Base-by-base conservation (phyloP, 2,113 vertebrate genomes). In the Dolichotis patagonum region DNA sequence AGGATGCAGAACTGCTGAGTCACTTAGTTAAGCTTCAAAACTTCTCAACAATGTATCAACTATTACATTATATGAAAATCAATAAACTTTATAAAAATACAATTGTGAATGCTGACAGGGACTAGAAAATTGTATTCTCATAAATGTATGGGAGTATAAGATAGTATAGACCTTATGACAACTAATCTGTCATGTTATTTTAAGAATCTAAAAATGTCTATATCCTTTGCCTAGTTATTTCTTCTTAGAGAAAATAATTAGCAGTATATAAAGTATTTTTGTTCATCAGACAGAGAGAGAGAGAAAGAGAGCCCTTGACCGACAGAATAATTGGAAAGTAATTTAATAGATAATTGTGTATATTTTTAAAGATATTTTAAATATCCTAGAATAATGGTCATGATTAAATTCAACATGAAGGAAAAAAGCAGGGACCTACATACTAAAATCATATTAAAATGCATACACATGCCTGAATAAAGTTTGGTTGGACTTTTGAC, bases 211-310 rank as follows among this genome's bases (percentile, higher is more conserved):
- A 82, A 91, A 94, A 81, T 43, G 41, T 90, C 19, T 19, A n/a
- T 58, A 80, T 77, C 11, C 9, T 95, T 92, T 97, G 26, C 69
- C 43, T 94, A 84, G 84, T 95, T 96, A 86, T 63, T 90, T 95
- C 46, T 90, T 80, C 11, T 88, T 85, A 46, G 60, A 92, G 32
- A 38, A 73, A 94, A 65, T 88, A 82, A 63, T 85, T 19, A 92
- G 63, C 78, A 62, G 49, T 62, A 8, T 28, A 19, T 35, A 78
- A 91, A 54, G 14, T 82, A 62, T 82, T 78, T 78, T 32, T 88
- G 87, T 84, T 80, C 20, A 75, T 80, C 63, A 87, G n/a, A 77
- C 32, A 87, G 38, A 87, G 38, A 62, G 58, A 54, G 52, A 54
- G 14, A 54, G 52, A 54, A 16, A 54, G 52, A 54, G 52, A 54